Evolutionary conservation across 1,140 invertebrate species (phyloP), one percentile per base, ranked within the genome.

Genomic region (Cotesia typhae): DNA sequence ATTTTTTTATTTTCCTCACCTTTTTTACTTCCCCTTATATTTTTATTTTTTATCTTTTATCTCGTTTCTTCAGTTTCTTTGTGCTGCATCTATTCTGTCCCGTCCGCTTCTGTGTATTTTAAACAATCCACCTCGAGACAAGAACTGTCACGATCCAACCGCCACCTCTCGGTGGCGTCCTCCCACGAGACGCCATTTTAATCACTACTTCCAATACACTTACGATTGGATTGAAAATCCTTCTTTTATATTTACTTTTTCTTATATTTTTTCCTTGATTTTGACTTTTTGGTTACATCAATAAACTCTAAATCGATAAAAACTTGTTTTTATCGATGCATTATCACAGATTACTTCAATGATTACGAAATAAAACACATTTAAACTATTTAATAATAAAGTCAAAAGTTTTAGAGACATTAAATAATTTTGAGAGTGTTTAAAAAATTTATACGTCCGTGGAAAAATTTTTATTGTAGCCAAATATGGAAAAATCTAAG

Each of bases 151-250:
- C 59, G 17, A 51, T 5, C 68, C 4, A 14, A 51, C 38, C 14
- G 57, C 51, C 52, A 36, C 68, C n/a, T 59, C 20, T 41, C 63
- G 41, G 41, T 1, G 41, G 41, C 41, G 41, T 47, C 41, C 6
- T 47, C 41, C 41, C 41, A 47, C 41, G 41, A 47, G 41, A 47
- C 41, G 35, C 78, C 75, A 82, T 82, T 82, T 82, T 82, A 82
- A 82, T 82, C 81, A 82, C 77, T 78, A 79, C 64, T 81, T 77
- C 72, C 77, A 78, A 82, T 82, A 80, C 72, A 68, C 68, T 60
- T 61, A 70, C 77, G 77, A 81, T 82, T 82, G 80, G 80, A 81
- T 81, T 72, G 68, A 75, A 75, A 76, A 81, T 75, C 67, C 74
- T 75, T 74, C 47, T 65, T 67, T 55, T 65, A 69, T 70, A 71